Base-by-base conservation (phyloP, 2,888 invertebrate genomes). In the Polyommatus iphigenia region DNA sequence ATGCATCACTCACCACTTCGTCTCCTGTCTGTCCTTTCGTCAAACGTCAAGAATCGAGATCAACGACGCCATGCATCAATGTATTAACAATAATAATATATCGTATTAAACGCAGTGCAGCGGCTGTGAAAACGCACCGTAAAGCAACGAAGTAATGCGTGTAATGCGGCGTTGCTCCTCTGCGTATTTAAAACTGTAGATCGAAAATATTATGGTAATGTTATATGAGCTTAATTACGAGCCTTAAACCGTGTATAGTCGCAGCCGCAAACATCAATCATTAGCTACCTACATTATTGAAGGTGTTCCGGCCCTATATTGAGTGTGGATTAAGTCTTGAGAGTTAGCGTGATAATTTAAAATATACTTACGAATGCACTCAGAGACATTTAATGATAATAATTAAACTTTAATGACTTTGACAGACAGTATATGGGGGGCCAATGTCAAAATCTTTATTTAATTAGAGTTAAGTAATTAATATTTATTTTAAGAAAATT, bases 251-350 rank as follows among this genome's bases (percentile, higher is more conserved):
- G 75, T 50, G 54, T 75, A 50, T 75, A 75, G 46, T 73, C 73
- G 73, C 73, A 50, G 75, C 54, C 54, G 75, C 54, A 75, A 29
- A 29, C 75, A 75, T 75, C 75, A 75, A 75, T 75, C 75, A 75
- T 75, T 75, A 54, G 50, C 75, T 75, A 75, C 75, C 75, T 75
- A 75, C 75, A 75, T 75, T 75, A 75, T 75, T 75, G 75, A 75
- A 75, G 50, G 75, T 75, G 75, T 75, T 75, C 29, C 75, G 54
- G 75, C 29, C 75, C 29, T 75, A 29, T 18, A 46, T 50, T 24
- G 73, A 24, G 15, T 18, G 75, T 50, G 24, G 75, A 29, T 54
- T 13, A 75, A 75, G 24, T 50, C 24, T 24, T 13, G 18, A 75
- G 54, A 46, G 29, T 2, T 18, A 54, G 75, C 54, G 54, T 29